Percentiles rank a stretch among this genome's conserved stretches.
Evolutionary conservation across 2,888 invertebrate genomes (phyloP).

Genomic region (Leptinotarsa rubiginosa): DNA sequence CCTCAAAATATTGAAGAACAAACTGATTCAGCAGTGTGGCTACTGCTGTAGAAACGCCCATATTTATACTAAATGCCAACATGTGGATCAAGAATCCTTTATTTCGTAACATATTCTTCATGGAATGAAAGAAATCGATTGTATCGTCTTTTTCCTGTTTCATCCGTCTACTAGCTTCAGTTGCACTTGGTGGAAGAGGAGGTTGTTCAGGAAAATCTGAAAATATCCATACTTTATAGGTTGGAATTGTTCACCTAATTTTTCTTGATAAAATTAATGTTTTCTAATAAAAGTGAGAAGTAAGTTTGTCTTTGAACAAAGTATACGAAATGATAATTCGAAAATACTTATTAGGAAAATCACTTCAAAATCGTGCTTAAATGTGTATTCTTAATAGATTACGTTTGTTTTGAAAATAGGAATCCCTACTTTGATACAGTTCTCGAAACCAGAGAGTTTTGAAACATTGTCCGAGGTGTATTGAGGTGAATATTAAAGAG

Average conservation of each 20-base stretch:
- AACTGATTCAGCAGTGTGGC: conserved; percentile 92
- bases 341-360: too few species aligned
- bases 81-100: conserved; percentile 82
- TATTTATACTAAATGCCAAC: conserved; percentile 90
- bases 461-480: too few species aligned
- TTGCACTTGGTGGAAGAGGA: conserved; percentile 69
- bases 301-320: too few species aligned
- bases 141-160: conserved; percentile 66
- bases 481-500: too few species aligned
- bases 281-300: neutral
- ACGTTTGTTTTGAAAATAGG: too few species aligned
- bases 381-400: too few species aligned
- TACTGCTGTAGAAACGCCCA: conserved; percentile 94
- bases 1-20: conserved; percentile 82
- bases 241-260: neutral
- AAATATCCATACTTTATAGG: conserved; percentile 30
- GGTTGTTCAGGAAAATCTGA: conserved; percentile 72
- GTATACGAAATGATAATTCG: too few species aligned
- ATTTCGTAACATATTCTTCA: conserved; percentile 81
- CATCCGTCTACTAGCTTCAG: conserved; percentile 68
- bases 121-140: conserved; percentile 73
- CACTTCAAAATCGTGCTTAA: too few species aligned
- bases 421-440: too few species aligned
- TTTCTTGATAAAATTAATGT: neutral
- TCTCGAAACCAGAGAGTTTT: too few species aligned